Conservation (phyloP, 2,113 vertebrate species). For the Stegostoma tigrinum region DNA sequence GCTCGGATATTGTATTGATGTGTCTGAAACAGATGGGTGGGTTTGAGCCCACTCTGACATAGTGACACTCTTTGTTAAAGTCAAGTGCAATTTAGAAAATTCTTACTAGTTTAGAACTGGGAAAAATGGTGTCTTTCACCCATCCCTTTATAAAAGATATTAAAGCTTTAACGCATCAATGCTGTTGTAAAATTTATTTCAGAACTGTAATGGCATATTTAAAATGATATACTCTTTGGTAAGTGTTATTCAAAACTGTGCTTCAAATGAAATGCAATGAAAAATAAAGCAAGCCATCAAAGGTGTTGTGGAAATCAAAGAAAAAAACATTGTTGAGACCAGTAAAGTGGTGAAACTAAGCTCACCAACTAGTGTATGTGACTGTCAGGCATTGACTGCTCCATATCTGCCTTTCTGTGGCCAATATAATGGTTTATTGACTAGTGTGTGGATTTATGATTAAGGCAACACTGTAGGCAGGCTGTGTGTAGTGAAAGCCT, state of each 20-base stretch:
- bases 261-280: background rate
- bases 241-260: background rate
- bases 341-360: background rate
- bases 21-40: background rate
- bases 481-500: background rate
- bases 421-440: slow-evolving; percentile 16
- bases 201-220: background rate
- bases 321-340: background rate
- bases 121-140: background rate
- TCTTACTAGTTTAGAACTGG: background rate
- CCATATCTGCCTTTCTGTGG: slow-evolving; percentile 24
- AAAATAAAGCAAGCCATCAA: background rate
- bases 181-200: background rate
- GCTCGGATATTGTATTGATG: background rate
- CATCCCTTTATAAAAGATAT: background rate
- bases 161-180: background rate
- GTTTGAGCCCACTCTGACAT: background rate
- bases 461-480: background rate
- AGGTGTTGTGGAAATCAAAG: background rate
- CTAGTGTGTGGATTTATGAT: slow-evolving; percentile 10
- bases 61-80: background rate
- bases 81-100: background rate
- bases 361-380: background rate
- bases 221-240: background rate
- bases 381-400: background rate